Percentiles rank a stretch among this genome's conserved stretches.
These are phyloP conservation scores for Drosophila ercepeae DNA, from an alignment of 1,140 invertebrate genomes.

Conservation along the genomic window DNA sequence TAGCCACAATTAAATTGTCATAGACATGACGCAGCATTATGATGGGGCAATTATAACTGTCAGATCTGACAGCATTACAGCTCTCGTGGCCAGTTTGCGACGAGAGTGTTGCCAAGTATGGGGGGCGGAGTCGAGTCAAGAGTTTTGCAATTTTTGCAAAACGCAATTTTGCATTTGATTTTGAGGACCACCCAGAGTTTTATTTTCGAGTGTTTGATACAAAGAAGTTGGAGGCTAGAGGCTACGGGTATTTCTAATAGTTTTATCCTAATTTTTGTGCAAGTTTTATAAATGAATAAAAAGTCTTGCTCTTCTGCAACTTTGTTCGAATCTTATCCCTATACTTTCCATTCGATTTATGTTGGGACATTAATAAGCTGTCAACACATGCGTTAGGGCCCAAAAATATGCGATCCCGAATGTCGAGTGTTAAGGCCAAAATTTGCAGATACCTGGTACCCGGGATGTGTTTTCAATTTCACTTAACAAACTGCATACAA, in stretches of 20 bases:
- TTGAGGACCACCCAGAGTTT: slow-evolving; percentile 24
- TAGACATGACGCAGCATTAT: slow-evolving; percentile 77
- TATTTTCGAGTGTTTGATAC: too few relatives aligned
- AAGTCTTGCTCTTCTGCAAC: too few relatives aligned
- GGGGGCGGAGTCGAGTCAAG: slow-evolving; percentile 1
- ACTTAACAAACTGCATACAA: slow-evolving; percentile 80
- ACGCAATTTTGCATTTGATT: slow-evolving; percentile 23
- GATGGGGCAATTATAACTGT: slow-evolving; percentile 77
- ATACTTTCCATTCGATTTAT: slow-evolving; percentile 66
- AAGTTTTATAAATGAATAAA: too few relatives aligned
- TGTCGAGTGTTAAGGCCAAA: slow-evolving; percentile 25
- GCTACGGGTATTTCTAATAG: too few relatives aligned
- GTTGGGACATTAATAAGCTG: slow-evolving; percentile 81
- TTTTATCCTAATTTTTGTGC: too few relatives aligned
- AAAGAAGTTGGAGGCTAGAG: background rate
- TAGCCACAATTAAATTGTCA: slow-evolving; percentile 81
- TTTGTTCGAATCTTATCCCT: slow-evolving; percentile 27
- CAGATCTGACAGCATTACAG: slow-evolving; percentile 66
- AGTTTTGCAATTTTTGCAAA: slow-evolving; percentile 23
- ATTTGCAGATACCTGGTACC: slow-evolving; percentile 13
- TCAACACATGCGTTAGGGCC: slow-evolving; percentile 81
- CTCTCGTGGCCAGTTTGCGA: slow-evolving; percentile 34
- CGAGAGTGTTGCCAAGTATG: slow-evolving; percentile 15
- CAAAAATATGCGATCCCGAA: slow-evolving; percentile 33
- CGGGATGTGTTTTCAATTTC: slow-evolving; percentile 68